Evolutionary conservation across 2,113 vertebrate species (phyloP), one percentile per base, ranked within the genome.

Genomic region (Trichechus manatus): DNA sequence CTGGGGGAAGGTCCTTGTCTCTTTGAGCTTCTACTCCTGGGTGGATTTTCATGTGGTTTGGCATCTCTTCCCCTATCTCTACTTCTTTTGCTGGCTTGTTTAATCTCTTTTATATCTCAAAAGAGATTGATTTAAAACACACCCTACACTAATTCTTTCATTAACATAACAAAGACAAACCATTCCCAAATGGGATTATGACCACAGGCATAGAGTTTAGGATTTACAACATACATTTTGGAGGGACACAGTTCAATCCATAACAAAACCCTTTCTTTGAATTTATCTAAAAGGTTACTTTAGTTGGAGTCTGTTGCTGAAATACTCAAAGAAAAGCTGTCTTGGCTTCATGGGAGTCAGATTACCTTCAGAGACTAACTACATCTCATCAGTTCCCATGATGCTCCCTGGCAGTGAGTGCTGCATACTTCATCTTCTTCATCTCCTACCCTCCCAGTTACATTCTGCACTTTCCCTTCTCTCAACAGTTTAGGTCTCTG

Each of bases 361-460:
- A 87, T 97, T 97, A 80, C 79, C 92, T 95, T 94, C 56, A 95
- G 72, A 95, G 70, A 96, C 75, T 87, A 91, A 95, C 83, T 89
- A 90, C 89, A 81, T 97, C 81, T 89, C 63, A 77, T 47, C 87
- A 64, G 92, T 95, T 89, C 93, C 95, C 89, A 63, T 95, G 95
- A 92, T 78, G 91, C 75, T 63, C 8, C 1, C 72, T 33, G 89
- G 47, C 74, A 81, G 31, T 61, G 91, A 96, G 74, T 86, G 79
- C 89, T 95, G 93, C 85, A 50, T 96, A 91, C 94, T 97, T 91
- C 95, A 90, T 97, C 97, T 97, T 97, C 97, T 97, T 95, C 78
- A 94, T 70, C 80, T 93, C 72, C 93, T 85, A 95, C 92, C 92
- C 47, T 84, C 90, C 87, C 31, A 94, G 42, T 84, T 89, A 59